These are phyloP conservation scores for Theristicus caerulescens DNA, from an alignment of 2,113 vertebrate genomes.

Conservation along the genomic window DNA sequence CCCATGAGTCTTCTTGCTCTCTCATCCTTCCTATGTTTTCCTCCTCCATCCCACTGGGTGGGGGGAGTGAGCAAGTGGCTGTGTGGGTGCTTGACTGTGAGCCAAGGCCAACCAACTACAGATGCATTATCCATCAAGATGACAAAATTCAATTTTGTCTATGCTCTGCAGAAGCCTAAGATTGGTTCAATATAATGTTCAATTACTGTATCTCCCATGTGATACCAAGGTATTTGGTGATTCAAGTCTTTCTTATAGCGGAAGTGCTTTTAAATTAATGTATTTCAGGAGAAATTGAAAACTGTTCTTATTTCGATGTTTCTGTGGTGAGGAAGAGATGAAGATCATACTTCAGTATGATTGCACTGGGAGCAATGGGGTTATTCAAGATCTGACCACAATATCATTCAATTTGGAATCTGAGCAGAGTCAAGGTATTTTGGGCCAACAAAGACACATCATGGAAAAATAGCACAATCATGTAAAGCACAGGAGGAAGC, in stretches of 20 bases:
- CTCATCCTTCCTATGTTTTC: neutral
- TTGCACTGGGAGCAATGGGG: neutral
- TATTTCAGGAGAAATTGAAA: slow-evolving; percentile 24
- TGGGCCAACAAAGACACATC: neutral
- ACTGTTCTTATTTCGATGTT: neutral
- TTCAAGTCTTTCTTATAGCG: neutral
- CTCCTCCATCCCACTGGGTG: too few relatives aligned
- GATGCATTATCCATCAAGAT: slow-evolving; percentile 23
- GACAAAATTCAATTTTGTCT: slow-evolving; percentile 45
- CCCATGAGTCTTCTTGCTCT: neutral
- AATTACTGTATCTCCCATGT: slow-evolving; percentile 16
- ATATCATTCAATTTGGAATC: neutral
- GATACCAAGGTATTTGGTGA: neutral
- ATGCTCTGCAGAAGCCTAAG: neutral
- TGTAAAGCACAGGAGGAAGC: neutral
- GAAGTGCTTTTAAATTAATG: slow-evolving; percentile 30
- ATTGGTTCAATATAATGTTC: slow-evolving; percentile 36
- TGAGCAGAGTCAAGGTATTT: neutral
- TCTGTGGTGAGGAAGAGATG: neutral
- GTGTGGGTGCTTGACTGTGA: neutral
- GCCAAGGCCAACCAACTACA: neutral
- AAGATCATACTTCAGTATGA: neutral
- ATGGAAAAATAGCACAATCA: neutral
- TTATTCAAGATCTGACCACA: neutral
- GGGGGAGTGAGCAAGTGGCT: neutral